Base-by-base conservation (phyloP, 2,113 vertebrate genomes). In the Amblyopsis rosae region DNA sequence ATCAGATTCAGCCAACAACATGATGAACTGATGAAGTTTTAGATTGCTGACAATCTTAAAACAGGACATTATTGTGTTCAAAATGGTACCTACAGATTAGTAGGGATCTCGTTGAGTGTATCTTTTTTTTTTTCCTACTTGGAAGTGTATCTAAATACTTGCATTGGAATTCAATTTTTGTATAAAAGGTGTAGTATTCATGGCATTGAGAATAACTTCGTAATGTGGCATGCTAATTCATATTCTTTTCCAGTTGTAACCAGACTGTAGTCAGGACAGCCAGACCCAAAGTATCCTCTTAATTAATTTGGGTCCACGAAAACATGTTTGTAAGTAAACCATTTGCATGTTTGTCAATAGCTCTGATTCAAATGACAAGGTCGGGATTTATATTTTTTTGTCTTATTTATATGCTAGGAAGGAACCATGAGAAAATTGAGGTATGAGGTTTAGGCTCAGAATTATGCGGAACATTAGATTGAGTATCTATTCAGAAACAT, bases 391-490 rank as follows among this genome's bases (percentile, higher is more conserved):
- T 67, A 51, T 56, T 12, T 26, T 65, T 3, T 6, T 46, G 65
- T 12, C 58, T 47, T 46, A 56, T 55, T 68, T 46, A 33, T 45
- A 64, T 65, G 61, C 70, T 76, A 41, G 35, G 64, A 82, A 74
- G 66, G 16, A 67, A 69, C 15, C 35, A 58, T 48, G 17, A 45
- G 7, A 59, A 26, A 48, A 47, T 6, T 3, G 3, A 53, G 45
- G 9, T 0, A 35, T 41, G 15, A 12, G n/a, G 15, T 13, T 10
- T 57, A 53, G 62, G 65, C 75, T 84, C 75, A 85, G 68, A 78
- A 62, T 82, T 61, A 72, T 67, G 67, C 71, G 73, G 50, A 75
- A 72, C 35, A 65, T 50, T 53, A 67, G 13, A 59, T 61, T 80
- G 55, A 41, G 35, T 41, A 41, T 35, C 73, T 53, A 50, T 62